Evolutionary conservation across 2,797 vertebrate species (phyloP).

Genomic region (Salmo trutta): DNA sequence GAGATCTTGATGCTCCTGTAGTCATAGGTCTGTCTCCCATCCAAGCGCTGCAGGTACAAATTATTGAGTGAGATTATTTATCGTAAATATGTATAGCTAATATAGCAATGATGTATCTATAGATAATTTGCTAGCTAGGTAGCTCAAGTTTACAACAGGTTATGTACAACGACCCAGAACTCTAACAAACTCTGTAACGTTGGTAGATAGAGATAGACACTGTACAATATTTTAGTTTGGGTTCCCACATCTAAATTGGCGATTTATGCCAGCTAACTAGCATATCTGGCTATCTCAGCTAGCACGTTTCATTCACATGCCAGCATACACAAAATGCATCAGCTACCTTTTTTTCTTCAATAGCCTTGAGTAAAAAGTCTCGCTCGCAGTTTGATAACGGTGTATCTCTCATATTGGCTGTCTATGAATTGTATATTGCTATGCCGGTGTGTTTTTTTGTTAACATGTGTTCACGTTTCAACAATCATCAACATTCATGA

Average conservation of each 20-base stretch:
- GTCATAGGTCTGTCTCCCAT: constrained; percentile 94
- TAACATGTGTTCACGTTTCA: constrained; percentile 35
- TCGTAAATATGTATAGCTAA: too few species aligned
- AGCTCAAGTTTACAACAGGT: neutral
- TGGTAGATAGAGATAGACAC: too few species aligned
- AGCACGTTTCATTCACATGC: neutral
- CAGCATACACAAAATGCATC: neutral
- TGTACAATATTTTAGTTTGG: too few species aligned
- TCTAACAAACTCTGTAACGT: too few species aligned
- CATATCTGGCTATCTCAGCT: neutral
- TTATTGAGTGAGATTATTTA: too few species aligned
- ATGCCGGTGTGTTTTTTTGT: neutral
- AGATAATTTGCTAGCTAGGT: too few species aligned
- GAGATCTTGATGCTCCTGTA: constrained; percentile 90
- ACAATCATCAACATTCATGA: constrained; percentile 37
- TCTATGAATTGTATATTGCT: neutral
- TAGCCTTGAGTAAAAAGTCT: constrained; percentile 87
- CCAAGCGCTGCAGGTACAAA: constrained; percentile 81
- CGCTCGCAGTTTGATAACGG: constrained; percentile 93
- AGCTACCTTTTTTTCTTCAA: constrained; percentile 88
- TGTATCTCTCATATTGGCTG: constrained; percentile 84
- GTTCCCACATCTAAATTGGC: too few species aligned
- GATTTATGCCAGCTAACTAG: neutral
- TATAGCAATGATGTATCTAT: neutral
- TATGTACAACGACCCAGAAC: neutral